Evolutionary conservation across 2,113 vertebrate species (phyloP).

Genomic region (Nettapus auritus): DNA sequence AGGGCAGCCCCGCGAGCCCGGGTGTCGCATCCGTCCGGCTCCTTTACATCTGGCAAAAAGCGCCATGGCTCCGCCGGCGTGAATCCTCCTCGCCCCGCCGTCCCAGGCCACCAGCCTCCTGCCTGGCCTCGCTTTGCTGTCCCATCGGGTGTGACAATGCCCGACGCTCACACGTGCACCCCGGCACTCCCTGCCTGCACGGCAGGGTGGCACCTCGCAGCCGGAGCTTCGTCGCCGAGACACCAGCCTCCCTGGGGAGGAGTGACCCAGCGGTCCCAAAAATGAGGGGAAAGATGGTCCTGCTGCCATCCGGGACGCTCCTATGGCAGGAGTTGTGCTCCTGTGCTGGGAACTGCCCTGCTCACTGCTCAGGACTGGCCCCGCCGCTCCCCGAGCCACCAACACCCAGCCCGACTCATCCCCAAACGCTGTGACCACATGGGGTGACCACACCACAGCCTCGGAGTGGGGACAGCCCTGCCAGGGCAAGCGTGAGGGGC

Average conservation of each 20-base stretch:
- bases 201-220: not conserved
- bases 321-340: not conserved
- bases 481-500: not conserved
- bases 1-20: accelerated
- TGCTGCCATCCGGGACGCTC: accelerated
- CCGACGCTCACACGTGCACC: accelerated
- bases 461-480: accelerated
- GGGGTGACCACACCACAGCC: not conserved
- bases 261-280: not conserved
- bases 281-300: not conserved
- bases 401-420: accelerated
- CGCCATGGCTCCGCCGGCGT: not conserved
- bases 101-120: not conserved
- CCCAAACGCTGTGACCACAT: not conserved
- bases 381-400: not conserved
- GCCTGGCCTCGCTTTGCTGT: not conserved
- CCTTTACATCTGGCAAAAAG: not conserved
- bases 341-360: accelerated
- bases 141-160: not conserved
- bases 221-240: not conserved
- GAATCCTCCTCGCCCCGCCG: accelerated
- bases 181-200: not conserved
- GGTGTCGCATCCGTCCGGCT: not conserved
- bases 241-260: not conserved
- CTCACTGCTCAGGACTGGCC: not conserved